Base-by-base conservation (phyloP, 1,140 invertebrate species). In the Philaenus spumarius region DNA sequence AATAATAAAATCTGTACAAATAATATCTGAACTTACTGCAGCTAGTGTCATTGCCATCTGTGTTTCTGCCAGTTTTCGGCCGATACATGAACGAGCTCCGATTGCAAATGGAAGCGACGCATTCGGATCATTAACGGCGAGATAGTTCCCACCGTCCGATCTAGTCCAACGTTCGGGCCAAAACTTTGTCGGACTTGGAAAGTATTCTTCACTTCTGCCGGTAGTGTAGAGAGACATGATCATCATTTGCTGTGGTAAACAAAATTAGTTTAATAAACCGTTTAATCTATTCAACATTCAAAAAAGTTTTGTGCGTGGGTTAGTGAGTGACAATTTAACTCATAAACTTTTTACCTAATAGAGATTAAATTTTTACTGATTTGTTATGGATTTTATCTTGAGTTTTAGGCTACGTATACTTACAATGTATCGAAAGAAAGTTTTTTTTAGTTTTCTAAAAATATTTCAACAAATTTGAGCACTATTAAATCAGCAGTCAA, bases 81-180 rank as follows among this genome's bases (percentile, higher is more conserved):
- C 92, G 48, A 94, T 81, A 69, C 91, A 94, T 15, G 87, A 87
- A 59, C 91, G 79, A 4, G 80, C 77, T 1, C 91, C 90, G 53
- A 90, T 77, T 5, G 87, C 89, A 73, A 93, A 95, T 1, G 91
- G 90, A 26, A 94, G 64, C 52, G 80, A 83, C n/a, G 86, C 89
- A 66, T 84, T 79, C 1, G 83, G 73, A 59, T 81, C 74, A 54
- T 73, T 70, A 1, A 79, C 76, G 2, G 67, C 73, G 22, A 70
- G 59, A 23, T 75, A 73, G 11, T 61, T 64, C 47, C 68, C 72
- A 60, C 75, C 79, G 40, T 71, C 64, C 39, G 77, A 64, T 60
- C 80, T 77, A 7, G 77, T 69, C 93, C 93, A 95, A 24, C 93
- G 76, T 64, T 86, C 82, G 0, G 93, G 91, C 35, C 75, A 62